Percentiles rank a stretch among this genome's conserved stretches.
These are phyloP conservation scores for Pongo abelii DNA, from an alignment of 2,113 vertebrate species.

Conservation along the genomic window DNA sequence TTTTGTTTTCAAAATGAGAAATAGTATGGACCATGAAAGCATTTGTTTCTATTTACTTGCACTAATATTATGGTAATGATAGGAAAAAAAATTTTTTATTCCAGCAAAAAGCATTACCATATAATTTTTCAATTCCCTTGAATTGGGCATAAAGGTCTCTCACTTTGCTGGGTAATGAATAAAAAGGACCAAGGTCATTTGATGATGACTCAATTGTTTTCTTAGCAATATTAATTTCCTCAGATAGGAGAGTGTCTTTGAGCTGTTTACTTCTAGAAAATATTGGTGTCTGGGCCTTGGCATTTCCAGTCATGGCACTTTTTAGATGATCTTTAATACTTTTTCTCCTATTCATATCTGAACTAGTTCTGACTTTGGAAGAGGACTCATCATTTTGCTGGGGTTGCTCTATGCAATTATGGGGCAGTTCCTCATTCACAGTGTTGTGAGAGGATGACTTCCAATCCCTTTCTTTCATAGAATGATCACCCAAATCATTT, in stretches of 20 bases:
- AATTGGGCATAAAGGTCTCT: slow-evolving; percentile 90
- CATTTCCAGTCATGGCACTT: slow-evolving; percentile 92
- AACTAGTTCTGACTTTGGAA: not conserved
- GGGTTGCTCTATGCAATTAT: not conserved
- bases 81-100: not conserved
- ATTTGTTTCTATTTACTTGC: not conserved
- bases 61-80: not conserved
- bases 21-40: not conserved
- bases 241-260: slow-evolving; percentile 88
- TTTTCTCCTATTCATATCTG: slow-evolving; percentile 75
- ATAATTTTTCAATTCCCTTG: slow-evolving; percentile 92
- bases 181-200: slow-evolving; percentile 94
- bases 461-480: not conserved
- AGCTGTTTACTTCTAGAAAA: slow-evolving; percentile 86
- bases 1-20: slow-evolving; percentile 11
- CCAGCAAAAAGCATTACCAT: slow-evolving; percentile 87
- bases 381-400: slow-evolving; percentile 18
- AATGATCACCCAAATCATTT: not conserved
- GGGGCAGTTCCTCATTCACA: not conserved
- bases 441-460: not conserved
- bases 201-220: slow-evolving; percentile 84
- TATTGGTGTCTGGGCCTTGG: slow-evolving; percentile 83
- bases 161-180: slow-evolving; percentile 95
- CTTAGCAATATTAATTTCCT: slow-evolving; percentile 91
- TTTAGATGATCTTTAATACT: slow-evolving; percentile 92